A percentile compares a stretch with the other conserved stretches of the same genome.
These are phyloP conservation scores for Argentina silus DNA, from an alignment of 2,797 vertebrate species.

Conservation along the genomic window DNA sequence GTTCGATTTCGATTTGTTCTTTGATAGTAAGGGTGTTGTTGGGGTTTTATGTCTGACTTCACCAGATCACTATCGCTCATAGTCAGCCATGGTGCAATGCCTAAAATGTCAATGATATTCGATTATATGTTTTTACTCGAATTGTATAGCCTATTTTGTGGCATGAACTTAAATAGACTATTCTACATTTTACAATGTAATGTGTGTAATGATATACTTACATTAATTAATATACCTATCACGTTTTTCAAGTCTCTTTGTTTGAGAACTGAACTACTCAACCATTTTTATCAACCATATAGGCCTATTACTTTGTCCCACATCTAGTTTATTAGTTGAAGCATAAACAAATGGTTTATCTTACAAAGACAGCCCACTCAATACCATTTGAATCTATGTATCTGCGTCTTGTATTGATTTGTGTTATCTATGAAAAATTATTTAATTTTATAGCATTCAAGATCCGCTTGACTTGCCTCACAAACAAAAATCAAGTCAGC, in stretches of 20 bases:
- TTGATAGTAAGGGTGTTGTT: neutral
- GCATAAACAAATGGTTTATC: conserved; percentile 47
- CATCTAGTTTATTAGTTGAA: conserved; percentile 49
- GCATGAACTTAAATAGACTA: neutral
- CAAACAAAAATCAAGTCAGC: conserved; percentile 29
- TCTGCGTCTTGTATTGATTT: conserved; percentile 69
- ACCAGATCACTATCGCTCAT: too few relatives aligned
- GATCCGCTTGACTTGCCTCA: conserved; percentile 39
- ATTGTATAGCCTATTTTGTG: too few relatives aligned
- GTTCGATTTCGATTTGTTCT: neutral
- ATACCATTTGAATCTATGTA: conserved; percentile 66
- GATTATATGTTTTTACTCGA: too few relatives aligned
- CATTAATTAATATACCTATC: too few relatives aligned
- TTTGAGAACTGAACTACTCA: neutral
- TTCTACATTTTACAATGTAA: too few relatives aligned
- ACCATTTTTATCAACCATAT: neutral
- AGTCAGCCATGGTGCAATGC: too few relatives aligned
- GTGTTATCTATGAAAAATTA: conserved; percentile 63
- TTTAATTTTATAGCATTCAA: conserved; percentile 69
- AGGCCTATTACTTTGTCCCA: conserved; percentile 2
- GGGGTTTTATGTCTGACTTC: too few relatives aligned
- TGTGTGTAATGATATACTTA: too few relatives aligned
- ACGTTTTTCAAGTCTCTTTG: neutral
- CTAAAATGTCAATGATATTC: too few relatives aligned
- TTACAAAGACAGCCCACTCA: conserved; percentile 59